Percentiles rank a stretch among this genome's conserved stretches.
Conservation (phyloP, 2,888 invertebrate genomes). For the Rhopalosiphum nymphaeae region DNA sequence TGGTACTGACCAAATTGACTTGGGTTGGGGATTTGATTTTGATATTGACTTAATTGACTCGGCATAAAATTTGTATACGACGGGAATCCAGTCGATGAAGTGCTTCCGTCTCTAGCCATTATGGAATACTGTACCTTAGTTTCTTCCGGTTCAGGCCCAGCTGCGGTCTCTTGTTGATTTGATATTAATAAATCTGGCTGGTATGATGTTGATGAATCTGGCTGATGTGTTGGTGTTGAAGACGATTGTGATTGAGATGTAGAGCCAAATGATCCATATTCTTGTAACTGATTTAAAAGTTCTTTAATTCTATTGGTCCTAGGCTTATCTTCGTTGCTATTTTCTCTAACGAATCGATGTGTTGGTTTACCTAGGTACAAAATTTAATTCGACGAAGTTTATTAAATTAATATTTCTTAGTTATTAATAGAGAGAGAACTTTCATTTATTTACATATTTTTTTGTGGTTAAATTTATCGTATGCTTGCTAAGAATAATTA, state of each 20-base stretch:
- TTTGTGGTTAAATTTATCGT: not conserved
- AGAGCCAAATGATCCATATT: not conserved
- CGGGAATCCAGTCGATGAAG: not conserved
- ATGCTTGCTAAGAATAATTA: not conserved
- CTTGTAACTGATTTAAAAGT: not conserved
- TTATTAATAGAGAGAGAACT: not conserved
- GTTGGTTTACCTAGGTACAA: slow-evolving; percentile 27
- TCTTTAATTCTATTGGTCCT: slow-evolving; percentile 8
- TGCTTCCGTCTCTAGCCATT: not conserved
- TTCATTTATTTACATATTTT: not conserved
- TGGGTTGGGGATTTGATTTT: not conserved
- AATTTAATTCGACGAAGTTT: not conserved
- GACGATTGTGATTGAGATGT: not conserved
- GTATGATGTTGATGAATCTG: not conserved
- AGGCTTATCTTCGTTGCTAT: not conserved
- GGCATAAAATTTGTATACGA: not conserved
- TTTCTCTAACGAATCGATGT: not conserved
- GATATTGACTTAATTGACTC: not conserved
- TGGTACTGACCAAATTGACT: not conserved
- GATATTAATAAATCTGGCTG: not conserved
- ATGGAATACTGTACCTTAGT: not conserved
- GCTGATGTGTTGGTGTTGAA: not conserved
- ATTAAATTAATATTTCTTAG: not conserved
- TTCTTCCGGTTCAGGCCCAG: not conserved
- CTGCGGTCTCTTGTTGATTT: not conserved